phyloP scores from a whole-genome alignment of 2,797 vertebrate species.

The Mormyrus proboscirostris region DNA sequence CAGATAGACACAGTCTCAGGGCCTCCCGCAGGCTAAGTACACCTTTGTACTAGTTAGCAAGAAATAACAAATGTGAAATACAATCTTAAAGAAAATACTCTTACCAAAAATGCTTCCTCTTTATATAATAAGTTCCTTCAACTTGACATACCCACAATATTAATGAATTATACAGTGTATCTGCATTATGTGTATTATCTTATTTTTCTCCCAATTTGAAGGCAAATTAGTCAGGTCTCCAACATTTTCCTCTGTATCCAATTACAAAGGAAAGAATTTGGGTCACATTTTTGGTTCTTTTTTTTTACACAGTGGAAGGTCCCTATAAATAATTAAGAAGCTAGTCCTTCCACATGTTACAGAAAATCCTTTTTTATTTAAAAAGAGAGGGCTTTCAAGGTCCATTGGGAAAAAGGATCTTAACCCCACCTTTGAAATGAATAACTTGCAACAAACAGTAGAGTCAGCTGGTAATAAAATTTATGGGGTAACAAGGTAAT shows the following conservation, averaged over 20 bases:
- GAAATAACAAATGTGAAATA: not conserved
- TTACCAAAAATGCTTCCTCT: not conserved
- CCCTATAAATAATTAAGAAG: not conserved
- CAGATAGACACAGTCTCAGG: not conserved
- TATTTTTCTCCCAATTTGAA: conserved; percentile 13
- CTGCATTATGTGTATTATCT: not conserved
- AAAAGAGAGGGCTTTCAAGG: conserved; percentile 1
- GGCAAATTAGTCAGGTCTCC: not conserved
- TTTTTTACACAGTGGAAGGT: not conserved
- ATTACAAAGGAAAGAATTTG: conserved; percentile 2
- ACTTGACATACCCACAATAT: not conserved
- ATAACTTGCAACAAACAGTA: conserved; percentile 11
- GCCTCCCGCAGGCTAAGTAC: conserved; percentile 5
- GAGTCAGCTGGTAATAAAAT: conserved; percentile 12
- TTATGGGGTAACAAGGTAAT: conserved; percentile 12
- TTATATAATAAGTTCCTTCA: not conserved
- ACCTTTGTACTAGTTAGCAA: conserved; percentile 6
- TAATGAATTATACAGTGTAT: not conserved
- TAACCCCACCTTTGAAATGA: conserved; percentile 11
- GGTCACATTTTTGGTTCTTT: not conserved
- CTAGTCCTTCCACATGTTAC: not conserved
- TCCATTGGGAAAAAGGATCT: conserved; percentile 1
- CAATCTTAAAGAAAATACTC: not conserved
- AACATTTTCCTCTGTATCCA: not conserved
- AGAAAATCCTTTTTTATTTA: not conserved